Evolutionary conservation across 2,113 vertebrate genomes (phyloP), one percentile per base, ranked within the genome.

Genomic region (Nerophis lumbriciformis): DNA sequence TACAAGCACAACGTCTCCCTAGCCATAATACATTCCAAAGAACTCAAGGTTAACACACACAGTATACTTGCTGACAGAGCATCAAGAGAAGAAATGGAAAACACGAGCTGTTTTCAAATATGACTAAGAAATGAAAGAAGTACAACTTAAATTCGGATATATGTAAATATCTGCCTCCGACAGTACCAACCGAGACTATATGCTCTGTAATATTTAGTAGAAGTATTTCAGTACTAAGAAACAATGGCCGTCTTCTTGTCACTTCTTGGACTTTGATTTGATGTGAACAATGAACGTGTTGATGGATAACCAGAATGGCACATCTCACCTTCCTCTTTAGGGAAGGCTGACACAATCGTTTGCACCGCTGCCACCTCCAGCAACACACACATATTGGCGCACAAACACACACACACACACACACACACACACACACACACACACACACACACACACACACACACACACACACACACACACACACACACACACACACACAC

Each of bases 291-390:
- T 93, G 89, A 81, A 88, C 91, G 84, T 79, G 78, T 86, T 91
- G 89, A 93, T 93, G 90, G 90, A 91, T 93, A 90, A 86, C 87
- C 88, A 90, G 90, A 84, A 85, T 66, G 82, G 90, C 87, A 88
- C 85, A 83, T 85, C 87, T 89, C 88, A 84, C 86, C 74, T 89
- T 90, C 81, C 79, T 71, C 60, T 83, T 83, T 84, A 87, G 87
- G 88, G 78, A 88, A 84, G 83, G 87, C 90, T 89, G 90, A 90
- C 86, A 86, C 81, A 87, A 88, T 90, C 86, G 59, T 82, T 90
- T 88, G 89, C 85, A 72, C 68, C 78, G 85, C 78, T 84, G 88
- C 85, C 90, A 87, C 90, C 90, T 90, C 87, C 81, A 87, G 92
- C 88, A 89, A 65, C 83, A 76, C 66, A 58, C 39, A 67, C 79